Percentiles rank a stretch among this genome's conserved stretches.
These are phyloP conservation scores for Caenorhabditis wallacei DNA, from an alignment of 2,888 invertebrate genomes.

Conservation along the genomic window DNA sequence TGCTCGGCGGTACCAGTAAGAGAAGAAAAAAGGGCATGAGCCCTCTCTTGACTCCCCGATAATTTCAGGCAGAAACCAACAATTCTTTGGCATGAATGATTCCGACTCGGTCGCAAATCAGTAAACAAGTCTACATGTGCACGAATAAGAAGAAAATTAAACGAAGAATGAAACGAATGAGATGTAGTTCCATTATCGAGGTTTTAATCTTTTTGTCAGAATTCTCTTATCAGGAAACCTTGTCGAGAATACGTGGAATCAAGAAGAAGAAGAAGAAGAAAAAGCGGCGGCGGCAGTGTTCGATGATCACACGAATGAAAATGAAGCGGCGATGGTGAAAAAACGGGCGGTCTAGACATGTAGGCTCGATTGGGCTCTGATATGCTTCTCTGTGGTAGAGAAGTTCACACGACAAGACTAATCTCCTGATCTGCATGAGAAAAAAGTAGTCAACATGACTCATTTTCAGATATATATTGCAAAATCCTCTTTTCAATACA, in stretches of 20 bases:
- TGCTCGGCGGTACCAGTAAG: slow-evolving; percentile 54
- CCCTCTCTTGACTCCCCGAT: neutral
- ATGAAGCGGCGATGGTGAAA: slow-evolving; percentile 1
- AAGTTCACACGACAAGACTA: neutral
- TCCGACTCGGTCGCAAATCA: neutral
- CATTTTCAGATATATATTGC: too few species aligned
- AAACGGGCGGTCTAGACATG: slow-evolving; percentile 47
- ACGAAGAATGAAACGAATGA: slow-evolving; percentile 3
- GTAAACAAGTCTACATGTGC: slow-evolving; percentile 20
- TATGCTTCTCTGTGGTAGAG: neutral
- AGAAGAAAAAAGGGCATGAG: slow-evolving; percentile 34
- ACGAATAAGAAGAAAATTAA: neutral
- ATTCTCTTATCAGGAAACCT: slow-evolving; percentile 32
- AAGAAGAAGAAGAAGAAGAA: neutral
- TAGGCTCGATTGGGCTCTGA: slow-evolving; percentile 24
- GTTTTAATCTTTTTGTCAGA: slow-evolving; percentile 40
- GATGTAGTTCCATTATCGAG: slow-evolving; percentile 17
- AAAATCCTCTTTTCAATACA: too few species aligned
- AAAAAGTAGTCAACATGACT: neutral
- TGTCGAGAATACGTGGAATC: slow-evolving; percentile 15
- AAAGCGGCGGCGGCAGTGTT: too few species aligned
- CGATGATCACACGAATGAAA: slow-evolving; percentile 28
- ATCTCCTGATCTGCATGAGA: neutral
- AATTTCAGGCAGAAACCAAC: slow-evolving; percentile 19
- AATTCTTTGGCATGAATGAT: neutral